Evolutionary conservation across 1,140 invertebrate genomes (phyloP).

Genomic region (Maconellicoccus hirsutus): DNA sequence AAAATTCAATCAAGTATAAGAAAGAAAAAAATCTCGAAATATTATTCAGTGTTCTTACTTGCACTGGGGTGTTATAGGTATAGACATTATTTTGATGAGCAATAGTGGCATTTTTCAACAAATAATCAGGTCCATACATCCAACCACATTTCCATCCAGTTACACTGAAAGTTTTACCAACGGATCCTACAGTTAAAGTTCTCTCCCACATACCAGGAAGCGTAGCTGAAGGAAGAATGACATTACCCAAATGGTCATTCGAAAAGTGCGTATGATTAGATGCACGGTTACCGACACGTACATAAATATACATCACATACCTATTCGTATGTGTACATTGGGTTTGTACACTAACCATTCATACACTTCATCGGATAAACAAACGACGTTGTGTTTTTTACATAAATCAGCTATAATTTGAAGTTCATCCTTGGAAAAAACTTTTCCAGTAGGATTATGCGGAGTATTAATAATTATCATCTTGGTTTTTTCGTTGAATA

Average conservation of each 20-base stretch:
- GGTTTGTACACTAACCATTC: constrained; percentile 91
- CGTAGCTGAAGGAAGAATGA: constrained; percentile 52
- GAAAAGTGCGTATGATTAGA: too few relatives aligned
- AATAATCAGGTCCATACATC: constrained; percentile 74
- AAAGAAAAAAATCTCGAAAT: constrained; percentile 9
- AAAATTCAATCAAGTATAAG: background rate
- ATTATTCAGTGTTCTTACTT: constrained; percentile 49
- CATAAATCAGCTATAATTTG: constrained; percentile 73
- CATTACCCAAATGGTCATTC: too few relatives aligned
- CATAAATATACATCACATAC: constrained; percentile 40
- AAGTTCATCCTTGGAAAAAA: constrained; percentile 58
- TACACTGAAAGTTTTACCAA: constrained; percentile 94
- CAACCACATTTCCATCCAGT: constrained; percentile 98
- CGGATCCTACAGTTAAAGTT: constrained; percentile 93
- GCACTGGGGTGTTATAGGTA: constrained; percentile 46
- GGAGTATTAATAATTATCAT: constrained; percentile 92
- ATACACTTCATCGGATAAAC: constrained; percentile 94
- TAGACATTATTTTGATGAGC: constrained; percentile 93
- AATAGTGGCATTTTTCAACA: constrained; percentile 69
- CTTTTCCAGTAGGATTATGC: constrained; percentile 91
- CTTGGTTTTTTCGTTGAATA: constrained; percentile 90
- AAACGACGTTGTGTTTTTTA: constrained; percentile 83
- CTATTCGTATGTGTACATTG: constrained; percentile 77
- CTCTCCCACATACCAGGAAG: constrained; percentile 95
- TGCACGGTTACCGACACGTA: too few relatives aligned